Base-by-base conservation (phyloP, 1,140 invertebrate species). In the Ridgeia piscesae region DNA sequence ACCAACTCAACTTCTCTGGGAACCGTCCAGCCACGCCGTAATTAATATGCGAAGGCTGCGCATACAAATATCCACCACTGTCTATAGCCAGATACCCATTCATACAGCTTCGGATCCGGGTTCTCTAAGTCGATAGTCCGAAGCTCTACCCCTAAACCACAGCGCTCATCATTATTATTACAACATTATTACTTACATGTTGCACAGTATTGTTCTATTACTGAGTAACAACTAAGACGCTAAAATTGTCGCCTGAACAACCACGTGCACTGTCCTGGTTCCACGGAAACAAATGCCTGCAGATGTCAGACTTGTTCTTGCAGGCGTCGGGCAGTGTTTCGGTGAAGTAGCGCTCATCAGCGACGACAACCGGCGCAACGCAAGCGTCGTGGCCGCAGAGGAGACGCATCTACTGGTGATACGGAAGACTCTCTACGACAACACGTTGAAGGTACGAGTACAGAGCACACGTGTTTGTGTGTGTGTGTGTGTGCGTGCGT, bases 341-440 rank as follows among this genome's bases (percentile, higher is more conserved):
- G 95, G 95, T 1, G 95, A 96, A 91, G 93, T 95, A 1, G 95
- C 95, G 31, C 93, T 96, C 31, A 93, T 96, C 0, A 94, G 94
- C 34, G 93, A 95, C 27, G 95, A 95, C 88, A 94, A 93, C 33
- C 92, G 94, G n/a, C 91, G 95, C 34, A 96, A 95, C 89, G 95
- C 95, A 21, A 94, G 94, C 35, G 94, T 96, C 33, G 94, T 96
- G 21, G 94, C 94, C 14, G 95, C 95, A 50, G 94, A 94, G 34
- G 91, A 93, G 33, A 94, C 94, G 42, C 94, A 95, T 42, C 92
- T 96, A 6, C 92, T 96, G 91, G 94, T 95, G 1, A 94, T 96
- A 11, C 94, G 94, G 42, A 94, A 94, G 93, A 93, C 94, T 48
- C 93, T 96, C 0, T 96, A 95, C 94, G 94, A 96, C 92, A 92